These are phyloP conservation scores for Gymnoscelis rufifasciata DNA, from an alignment of 2,888 invertebrate genomes.

Conservation along the genomic window DNA sequence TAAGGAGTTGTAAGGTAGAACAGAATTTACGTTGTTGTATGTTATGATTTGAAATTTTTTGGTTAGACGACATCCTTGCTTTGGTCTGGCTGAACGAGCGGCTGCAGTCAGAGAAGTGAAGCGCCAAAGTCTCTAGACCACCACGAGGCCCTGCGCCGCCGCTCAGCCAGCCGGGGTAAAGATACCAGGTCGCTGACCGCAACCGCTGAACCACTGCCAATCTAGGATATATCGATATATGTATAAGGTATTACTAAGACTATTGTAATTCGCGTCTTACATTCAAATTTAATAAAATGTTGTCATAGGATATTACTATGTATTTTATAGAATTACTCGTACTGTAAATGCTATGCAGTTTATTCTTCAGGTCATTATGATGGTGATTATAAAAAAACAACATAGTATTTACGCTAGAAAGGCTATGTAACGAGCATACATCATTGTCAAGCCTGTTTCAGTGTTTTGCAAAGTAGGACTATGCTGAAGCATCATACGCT, in stretches of 20 bases:
- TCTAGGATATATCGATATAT: conserved; percentile 39
- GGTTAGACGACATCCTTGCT: conserved; percentile 29
- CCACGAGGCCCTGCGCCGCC: background rate
- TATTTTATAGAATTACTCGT: conserved; percentile 14
- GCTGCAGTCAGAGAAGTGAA: too few relatives aligned
- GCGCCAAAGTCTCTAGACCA: background rate
- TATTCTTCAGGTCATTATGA: background rate
- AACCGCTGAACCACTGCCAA: conserved; percentile 74
- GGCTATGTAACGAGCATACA: conserved; percentile 26
- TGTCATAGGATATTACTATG: conserved; percentile 4
- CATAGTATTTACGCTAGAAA: conserved; percentile 3
- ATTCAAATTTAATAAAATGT: conserved; percentile 17
- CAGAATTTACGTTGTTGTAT: conserved; percentile 44
- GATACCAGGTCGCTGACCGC: conserved; percentile 52
- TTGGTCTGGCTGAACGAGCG: conserved; percentile 41
- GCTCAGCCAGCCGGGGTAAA: conserved; percentile 14
- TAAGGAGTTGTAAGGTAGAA: conserved; percentile 39
- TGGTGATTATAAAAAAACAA: background rate
- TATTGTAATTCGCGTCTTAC: conserved; percentile 31
- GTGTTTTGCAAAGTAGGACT: conserved; percentile 41
- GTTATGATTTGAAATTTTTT: conserved; percentile 48
- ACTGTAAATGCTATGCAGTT: background rate
- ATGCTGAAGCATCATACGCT: conserved; percentile 6
- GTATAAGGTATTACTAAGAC: conserved; percentile 45
- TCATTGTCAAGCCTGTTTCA: conserved; percentile 60